Base-by-base conservation (phyloP, 1,140 invertebrate genomes). In the Pteromalus puparum region DNA sequence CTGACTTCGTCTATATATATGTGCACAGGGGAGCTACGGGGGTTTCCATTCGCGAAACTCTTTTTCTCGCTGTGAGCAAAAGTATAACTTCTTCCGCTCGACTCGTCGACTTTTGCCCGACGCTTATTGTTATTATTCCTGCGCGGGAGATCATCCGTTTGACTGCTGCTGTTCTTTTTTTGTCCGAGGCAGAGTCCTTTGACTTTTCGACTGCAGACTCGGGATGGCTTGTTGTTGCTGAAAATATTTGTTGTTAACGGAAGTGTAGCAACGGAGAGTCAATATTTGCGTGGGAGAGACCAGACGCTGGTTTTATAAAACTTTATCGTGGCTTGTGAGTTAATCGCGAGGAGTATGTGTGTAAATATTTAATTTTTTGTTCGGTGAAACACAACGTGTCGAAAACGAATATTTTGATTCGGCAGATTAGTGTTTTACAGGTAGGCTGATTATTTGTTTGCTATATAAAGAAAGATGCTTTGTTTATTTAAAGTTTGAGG, bases 111-210 rank as follows among this genome's bases (percentile, higher is more conserved):
- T 70, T 70, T 70, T 28, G 67, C 67, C 67, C 15, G 18, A 15
- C n/a, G 46, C 46, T 2, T 15, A 48, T 15, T n/a, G 7, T 1
- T 61, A 61, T 74, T 38, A 42, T 74, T 42, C 34, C 72, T 48
- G 38, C 21, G 67, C 26, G 24, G 30, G 1, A 21, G 87, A 85
- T 86, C 65, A 87, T 87, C 86, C 82, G 87, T 82, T 87, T 87
- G 85, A 87, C 85, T 88, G 85, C 28, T 68, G 65, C n/a, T 34
- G 21, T 18, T 74, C 2, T 74, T 42, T 74, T 74, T 42, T 38
- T 28, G 0, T 21, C 1, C 10, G 34, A 21, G 26, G 21, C 13
- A 5, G 28, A 21, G 7, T 9, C 15, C 72, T 74, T 70, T 70
- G 24, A 28, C 28, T 70, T 30, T 70, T 26, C 21, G 18, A 70